Conservation (phyloP, 2,888 invertebrate species). For the Brachypalpus laphriformis region DNA sequence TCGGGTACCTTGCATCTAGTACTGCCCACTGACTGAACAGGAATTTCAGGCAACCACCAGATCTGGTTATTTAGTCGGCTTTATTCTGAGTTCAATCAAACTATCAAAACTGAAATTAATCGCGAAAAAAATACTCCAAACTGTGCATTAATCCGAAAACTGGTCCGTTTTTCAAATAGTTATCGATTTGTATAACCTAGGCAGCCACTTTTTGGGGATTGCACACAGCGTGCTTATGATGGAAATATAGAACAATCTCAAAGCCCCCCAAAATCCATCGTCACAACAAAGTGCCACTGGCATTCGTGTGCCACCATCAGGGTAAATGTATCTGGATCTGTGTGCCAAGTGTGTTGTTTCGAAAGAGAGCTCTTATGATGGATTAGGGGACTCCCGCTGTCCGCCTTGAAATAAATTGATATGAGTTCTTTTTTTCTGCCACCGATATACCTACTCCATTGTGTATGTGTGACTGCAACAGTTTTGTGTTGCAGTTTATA, state of each 20-base stretch:
- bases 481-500: constrained; percentile 25
- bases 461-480: constrained; percentile 22
- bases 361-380: constrained; percentile 12
- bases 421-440: not conserved
- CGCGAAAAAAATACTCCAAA: constrained; percentile 8
- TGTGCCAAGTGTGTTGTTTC: constrained; percentile 35
- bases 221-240: not conserved
- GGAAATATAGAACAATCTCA: constrained; percentile 16
- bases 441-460: not conserved
- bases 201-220: constrained; percentile 29
- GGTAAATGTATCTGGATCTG: not conserved
- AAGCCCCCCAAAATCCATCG: constrained; percentile 8
- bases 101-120: constrained; percentile 17
- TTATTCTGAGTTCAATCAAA: not conserved
- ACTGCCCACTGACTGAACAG: constrained; percentile 2
- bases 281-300: constrained; percentile 28
- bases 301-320: constrained; percentile 4
- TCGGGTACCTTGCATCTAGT: constrained; percentile 9
- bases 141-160: constrained; percentile 16
- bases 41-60: constrained; percentile 13
- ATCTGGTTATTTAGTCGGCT: not conserved
- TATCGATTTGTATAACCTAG: constrained; percentile 13
- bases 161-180: constrained; percentile 14
- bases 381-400: constrained; percentile 55
- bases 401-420: constrained; percentile 49